Base-by-base conservation (phyloP, 2,888 invertebrate species). In the Anticlea derivata region DNA sequence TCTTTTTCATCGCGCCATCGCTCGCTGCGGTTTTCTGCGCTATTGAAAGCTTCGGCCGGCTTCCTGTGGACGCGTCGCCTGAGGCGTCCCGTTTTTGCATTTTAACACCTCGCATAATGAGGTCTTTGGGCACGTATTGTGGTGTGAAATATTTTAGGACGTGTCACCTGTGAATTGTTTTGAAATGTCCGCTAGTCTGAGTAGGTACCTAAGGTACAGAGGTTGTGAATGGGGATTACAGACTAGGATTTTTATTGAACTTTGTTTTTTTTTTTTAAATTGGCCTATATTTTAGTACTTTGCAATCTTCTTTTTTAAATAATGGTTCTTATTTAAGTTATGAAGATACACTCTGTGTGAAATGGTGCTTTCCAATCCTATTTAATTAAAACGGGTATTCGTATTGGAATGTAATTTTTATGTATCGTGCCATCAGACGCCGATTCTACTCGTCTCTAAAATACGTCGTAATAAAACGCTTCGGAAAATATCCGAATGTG, bases 381-480 rank as follows among this genome's bases (percentile, higher is more conserved):
- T 59, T 58, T 59, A 61, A 58, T 59, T 60, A 58, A 64, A 45
- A 41, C 29, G 23, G 50, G 55, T 55, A 37, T 54, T 50, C 51
- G 56, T 70, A 62, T 58, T 64, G 58, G 63, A 70, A 69, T 65
- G 65, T 68, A 66, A 70, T 78, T 72, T 70, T 64, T 65, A 68
- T 65, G 70, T 70, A 73, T 76, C 73, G 73, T 65, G 70, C 68
- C 69, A 70, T 74, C 68, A 69, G 67, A 58, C 66, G 65, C 60
- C 63, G 64, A 68, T 72, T 71, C 64, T 68, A 70, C 65, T 70
- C 68, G 69, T 60, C 58, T 66, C 68, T 83, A 83, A 86, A 84
- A 83, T 85, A 83, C 84, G 78, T 80, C 75, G 78, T 78, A 78
- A 84, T 86, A 86, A 87, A 87, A 79, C 71, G 66, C 68, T 70